Evolutionary conservation across 2,113 vertebrate species (phyloP).

Genomic region (Phaethon lepturus): DNA sequence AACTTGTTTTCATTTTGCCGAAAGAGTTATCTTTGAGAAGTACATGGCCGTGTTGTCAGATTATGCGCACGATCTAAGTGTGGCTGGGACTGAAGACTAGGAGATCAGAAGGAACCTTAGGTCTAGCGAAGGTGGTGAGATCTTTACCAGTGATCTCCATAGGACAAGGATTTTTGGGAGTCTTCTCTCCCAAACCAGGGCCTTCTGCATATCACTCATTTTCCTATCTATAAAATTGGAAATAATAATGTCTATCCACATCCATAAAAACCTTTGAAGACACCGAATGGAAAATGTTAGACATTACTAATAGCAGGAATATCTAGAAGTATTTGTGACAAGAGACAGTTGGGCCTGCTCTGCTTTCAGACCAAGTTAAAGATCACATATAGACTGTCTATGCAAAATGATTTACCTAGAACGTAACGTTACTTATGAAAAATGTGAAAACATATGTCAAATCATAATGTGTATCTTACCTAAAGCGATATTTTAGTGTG

Average conservation of each 20-base stretch:
- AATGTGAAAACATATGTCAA: conserved; percentile 33
- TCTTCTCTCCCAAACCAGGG: neutral
- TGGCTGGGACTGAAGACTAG: neutral
- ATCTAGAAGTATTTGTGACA: neutral
- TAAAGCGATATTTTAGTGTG: neutral
- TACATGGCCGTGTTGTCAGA: neutral
- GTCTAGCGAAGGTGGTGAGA: neutral
- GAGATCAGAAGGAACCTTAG: neutral
- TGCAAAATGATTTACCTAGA: neutral
- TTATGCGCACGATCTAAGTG: fast-evolving
- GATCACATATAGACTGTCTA: neutral
- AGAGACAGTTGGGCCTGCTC: neutral
- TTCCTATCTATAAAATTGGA: neutral
- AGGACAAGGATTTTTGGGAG: neutral
- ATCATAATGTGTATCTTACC: conserved; percentile 1
- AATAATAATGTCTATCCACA: neutral
- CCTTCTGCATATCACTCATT: neutral
- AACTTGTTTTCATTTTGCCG: conserved; percentile 24
- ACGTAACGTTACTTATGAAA: conserved; percentile 14
- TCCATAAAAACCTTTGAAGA: neutral
- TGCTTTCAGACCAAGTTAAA: neutral
- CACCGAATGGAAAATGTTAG: neutral
- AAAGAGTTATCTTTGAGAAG: neutral
- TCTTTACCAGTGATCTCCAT: neutral
- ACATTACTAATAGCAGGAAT: neutral